Percentiles rank a stretch among this genome's conserved stretches.
Evolutionary conservation across 2,888 invertebrate species (phyloP).

Genomic region (Diaprepes abbreviatus): DNA sequence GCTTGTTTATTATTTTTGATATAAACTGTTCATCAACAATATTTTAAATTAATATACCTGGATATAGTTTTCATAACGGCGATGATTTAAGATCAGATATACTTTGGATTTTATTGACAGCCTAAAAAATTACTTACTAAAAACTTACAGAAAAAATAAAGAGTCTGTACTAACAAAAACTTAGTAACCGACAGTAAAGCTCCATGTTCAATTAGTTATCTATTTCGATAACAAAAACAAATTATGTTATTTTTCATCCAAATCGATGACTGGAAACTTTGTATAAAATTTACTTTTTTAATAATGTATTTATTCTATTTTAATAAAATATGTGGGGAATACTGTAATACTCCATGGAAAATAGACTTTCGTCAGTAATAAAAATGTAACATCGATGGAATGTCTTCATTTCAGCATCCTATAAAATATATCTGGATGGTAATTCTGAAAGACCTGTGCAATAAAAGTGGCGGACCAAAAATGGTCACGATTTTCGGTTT

Average conservation of each 20-base stretch:
- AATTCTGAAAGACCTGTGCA: too few relatives aligned
- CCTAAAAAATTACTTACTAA: constrained; percentile 24
- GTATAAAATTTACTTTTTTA: not conserved
- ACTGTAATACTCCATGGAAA: too few relatives aligned
- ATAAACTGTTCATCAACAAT: constrained; percentile 49
- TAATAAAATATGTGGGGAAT: too few relatives aligned
- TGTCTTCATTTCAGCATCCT: too few relatives aligned
- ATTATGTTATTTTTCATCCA: not conserved
- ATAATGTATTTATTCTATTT: too few relatives aligned
- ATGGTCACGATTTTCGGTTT: too few relatives aligned
- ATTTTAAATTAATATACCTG: constrained; percentile 39
- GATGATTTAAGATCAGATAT: constrained; percentile 32
- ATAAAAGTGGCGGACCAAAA: too few relatives aligned
- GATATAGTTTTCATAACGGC: constrained; percentile 31
- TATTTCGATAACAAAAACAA: not conserved
- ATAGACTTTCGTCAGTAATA: too few relatives aligned
- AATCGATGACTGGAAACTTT: not conserved
- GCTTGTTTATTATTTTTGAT: constrained; percentile 52
- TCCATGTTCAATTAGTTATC: not conserved
- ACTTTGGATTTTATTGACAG: constrained; percentile 25
- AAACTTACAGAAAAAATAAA: constrained; percentile 7
- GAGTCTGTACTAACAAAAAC: constrained; percentile 9
- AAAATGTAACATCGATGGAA: too few relatives aligned
- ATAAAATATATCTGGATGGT: too few relatives aligned
- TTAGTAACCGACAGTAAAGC: constrained; percentile 14